Conservation (phyloP, 2,888 invertebrate genomes). For the Stenichneumon culpator region DNA sequence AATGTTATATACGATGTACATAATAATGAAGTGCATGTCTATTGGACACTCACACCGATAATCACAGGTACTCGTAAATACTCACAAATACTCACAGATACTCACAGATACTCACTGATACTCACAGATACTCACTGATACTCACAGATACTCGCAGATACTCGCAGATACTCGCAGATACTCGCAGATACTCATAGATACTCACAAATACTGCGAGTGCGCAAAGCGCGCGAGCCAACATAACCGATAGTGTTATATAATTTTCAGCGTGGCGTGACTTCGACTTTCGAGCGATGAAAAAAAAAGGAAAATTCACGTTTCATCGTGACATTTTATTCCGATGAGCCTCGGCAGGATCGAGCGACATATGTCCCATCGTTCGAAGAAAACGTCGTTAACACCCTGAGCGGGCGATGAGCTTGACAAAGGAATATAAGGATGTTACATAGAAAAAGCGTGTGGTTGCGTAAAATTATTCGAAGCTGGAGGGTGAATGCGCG, state of each 20-base stretch:
- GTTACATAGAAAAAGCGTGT: constrained; percentile 32
- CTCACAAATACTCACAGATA: too few relatives aligned
- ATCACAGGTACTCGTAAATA: too few relatives aligned
- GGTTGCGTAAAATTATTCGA: constrained; percentile 77
- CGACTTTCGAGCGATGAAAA: constrained; percentile 22
- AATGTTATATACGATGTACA: too few relatives aligned
- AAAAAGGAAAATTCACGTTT: constrained; percentile 58
- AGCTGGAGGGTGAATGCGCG: constrained; percentile 76
- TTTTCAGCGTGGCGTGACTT: constrained; percentile 40
- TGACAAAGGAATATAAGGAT: constrained; percentile 53
- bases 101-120: too few relatives aligned
- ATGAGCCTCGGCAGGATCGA: background rate
- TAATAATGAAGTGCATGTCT: too few relatives aligned
- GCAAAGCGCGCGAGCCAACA: too few relatives aligned
- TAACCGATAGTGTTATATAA: background rate
- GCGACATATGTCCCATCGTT: constrained; percentile 66
- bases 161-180: too few relatives aligned
- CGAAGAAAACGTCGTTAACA: constrained; percentile 65
- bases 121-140: too few relatives aligned
- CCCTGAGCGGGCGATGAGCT: constrained; percentile 58
- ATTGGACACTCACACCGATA: too few relatives aligned
- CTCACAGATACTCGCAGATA: too few relatives aligned
- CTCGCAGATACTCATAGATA: too few relatives aligned
- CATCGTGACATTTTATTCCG: constrained; percentile 63
- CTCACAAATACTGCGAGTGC: too few relatives aligned